These are phyloP conservation scores for Drosophila sechellia DNA, from an alignment of 1,140 invertebrate genomes.

Conservation along the genomic window DNA sequence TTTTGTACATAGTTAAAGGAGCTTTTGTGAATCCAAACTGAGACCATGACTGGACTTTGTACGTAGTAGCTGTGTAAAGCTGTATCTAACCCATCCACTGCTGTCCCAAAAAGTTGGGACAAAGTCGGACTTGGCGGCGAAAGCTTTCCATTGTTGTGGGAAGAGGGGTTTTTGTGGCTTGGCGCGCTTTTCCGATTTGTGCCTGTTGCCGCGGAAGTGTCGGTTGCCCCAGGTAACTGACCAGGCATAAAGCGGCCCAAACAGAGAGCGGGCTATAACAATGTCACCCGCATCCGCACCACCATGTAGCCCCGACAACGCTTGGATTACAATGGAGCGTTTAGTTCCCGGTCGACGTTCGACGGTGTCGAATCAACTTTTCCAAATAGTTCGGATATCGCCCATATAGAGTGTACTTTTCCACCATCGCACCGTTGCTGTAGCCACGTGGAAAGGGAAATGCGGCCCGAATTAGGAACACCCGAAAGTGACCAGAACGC, in stretches of 20 bases:
- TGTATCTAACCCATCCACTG: background rate
- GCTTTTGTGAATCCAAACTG: conserved; percentile 2
- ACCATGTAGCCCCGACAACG: conserved; percentile 35
- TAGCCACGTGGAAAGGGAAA: conserved; percentile 5
- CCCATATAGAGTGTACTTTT: background rate
- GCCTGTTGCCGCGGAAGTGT: conserved; percentile 67
- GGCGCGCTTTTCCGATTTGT: conserved; percentile 61
- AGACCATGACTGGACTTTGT: background rate
- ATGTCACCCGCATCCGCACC: conserved; percentile 35
- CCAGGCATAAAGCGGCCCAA: conserved; percentile 79
- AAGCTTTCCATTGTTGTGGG: conserved; percentile 57
- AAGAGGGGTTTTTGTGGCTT: conserved; percentile 29
- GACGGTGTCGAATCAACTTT: conserved; percentile 23
- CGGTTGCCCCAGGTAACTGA: conserved; percentile 81
- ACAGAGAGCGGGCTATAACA: conserved; percentile 72
- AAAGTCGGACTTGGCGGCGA: conserved; percentile 14
- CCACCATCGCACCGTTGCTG: background rate
- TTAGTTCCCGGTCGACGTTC: conserved; percentile 77
- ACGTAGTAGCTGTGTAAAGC: background rate
- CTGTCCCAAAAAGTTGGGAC: conserved; percentile 5
- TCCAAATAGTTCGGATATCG: background rate
- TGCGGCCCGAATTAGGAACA: conserved; percentile 28
- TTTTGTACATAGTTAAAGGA: background rate
- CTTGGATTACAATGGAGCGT: conserved; percentile 64
- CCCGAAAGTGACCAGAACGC: conserved; percentile 23